These are phyloP conservation scores for Etheostoma cragini DNA, from an alignment of 2,113 vertebrate species.

Conservation along the genomic window DNA sequence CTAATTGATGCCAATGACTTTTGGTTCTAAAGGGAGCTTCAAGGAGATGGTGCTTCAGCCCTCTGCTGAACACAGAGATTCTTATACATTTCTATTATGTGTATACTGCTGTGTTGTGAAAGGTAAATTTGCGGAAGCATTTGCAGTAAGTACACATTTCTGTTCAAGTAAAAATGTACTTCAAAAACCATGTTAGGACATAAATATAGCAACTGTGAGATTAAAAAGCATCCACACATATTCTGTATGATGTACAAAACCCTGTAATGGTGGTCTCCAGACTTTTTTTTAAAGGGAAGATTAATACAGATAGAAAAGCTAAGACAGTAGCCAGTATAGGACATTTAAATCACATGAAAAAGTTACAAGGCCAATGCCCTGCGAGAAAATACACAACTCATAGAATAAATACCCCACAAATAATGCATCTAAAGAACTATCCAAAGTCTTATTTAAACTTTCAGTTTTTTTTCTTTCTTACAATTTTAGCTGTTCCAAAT, in stretches of 20 bases:
- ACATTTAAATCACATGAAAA: slow-evolving; percentile 30
- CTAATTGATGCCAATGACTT: slow-evolving; percentile 81
- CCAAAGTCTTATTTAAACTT: not conserved
- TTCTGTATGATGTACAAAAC: slow-evolving; percentile 1
- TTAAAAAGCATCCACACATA: not conserved
- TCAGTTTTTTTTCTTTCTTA: not conserved
- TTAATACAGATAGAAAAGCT: slow-evolving; percentile 20
- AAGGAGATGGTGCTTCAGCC: slow-evolving; percentile 49
- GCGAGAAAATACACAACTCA: slow-evolving; percentile 16
- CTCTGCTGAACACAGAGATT: slow-evolving; percentile 43
- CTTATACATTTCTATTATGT: slow-evolving; percentile 31
- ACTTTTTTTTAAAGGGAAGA: slow-evolving; percentile 4
- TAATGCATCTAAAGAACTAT: not conserved
- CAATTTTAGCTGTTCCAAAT: slow-evolving; percentile 10
- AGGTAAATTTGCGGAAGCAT: not conserved
- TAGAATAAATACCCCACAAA: slow-evolving; percentile 6
- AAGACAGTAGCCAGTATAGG: slow-evolving; percentile 11
- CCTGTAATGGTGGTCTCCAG: not conserved
- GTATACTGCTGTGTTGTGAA: not conserved
- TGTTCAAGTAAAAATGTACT: slow-evolving; percentile 13
- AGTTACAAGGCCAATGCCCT: slow-evolving; percentile 10
- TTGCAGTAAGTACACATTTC: not conserved
- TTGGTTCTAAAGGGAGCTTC: slow-evolving; percentile 61
- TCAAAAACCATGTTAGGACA: not conserved
- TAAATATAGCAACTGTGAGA: not conserved